A percentile compares a stretch with the other conserved stretches of the same genome.
Conservation (phyloP, 1,140 invertebrate species). For the Stenopsyche tienmushanensis region DNA sequence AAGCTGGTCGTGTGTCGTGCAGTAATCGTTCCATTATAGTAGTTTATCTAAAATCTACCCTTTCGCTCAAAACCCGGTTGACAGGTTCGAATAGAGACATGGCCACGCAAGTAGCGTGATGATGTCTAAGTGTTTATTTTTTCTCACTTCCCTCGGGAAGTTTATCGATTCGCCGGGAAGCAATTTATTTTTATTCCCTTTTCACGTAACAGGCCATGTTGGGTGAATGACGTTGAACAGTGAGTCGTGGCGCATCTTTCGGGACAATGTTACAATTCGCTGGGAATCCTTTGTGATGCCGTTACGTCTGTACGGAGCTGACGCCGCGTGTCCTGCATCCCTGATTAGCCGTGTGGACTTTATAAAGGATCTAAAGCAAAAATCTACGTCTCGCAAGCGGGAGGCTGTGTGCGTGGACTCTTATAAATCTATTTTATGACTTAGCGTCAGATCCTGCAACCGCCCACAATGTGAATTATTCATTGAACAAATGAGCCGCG, state of each 20-base stretch:
- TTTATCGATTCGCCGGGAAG: background rate
- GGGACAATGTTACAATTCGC: slow-evolving; percentile 23
- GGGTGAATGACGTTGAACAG: slow-evolving; percentile 5
- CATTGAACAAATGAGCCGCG: slow-evolving; percentile 19
- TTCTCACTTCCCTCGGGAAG: background rate
- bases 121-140: background rate
- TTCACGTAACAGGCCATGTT: background rate
- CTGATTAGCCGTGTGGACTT: slow-evolving; percentile 22
- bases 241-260: background rate
- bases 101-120: background rate
- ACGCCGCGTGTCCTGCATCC: slow-evolving; percentile 24
- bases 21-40: background rate
- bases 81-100: background rate
- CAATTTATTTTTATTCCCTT: slow-evolving; percentile 13
- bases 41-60: background rate
- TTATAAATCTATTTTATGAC: slow-evolving; percentile 19
- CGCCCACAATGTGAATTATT: slow-evolving; percentile 4
- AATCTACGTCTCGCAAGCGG: background rate
- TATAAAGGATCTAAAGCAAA: no score
- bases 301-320: slow-evolving; percentile 16
- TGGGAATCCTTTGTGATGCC: slow-evolving; percentile 10
- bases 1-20: no score
- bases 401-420: background rate
- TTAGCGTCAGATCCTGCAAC: slow-evolving; percentile 1
- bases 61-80: background rate